These are phyloP conservation scores for Hoplias malabaricus DNA, from an alignment of 2,113 vertebrate genomes.

Conservation along the genomic window DNA sequence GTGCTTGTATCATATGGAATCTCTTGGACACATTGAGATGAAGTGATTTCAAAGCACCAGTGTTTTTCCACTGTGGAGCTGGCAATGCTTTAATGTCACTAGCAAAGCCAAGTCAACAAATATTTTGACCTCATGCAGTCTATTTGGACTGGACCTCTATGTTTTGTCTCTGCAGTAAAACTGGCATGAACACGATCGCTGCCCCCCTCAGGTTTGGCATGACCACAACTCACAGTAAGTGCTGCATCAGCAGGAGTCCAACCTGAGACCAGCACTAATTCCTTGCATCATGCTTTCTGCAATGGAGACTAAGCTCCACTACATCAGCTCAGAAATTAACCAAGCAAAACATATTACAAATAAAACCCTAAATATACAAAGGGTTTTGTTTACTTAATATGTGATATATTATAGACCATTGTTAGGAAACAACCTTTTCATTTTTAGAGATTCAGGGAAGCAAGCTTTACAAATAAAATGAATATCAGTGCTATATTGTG, in stretches of 20 bases:
- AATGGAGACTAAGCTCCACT: neutral
- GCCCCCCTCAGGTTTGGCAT: neutral
- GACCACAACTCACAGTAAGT: neutral
- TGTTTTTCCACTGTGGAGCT: neutral
- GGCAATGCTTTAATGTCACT: slow-evolving; percentile 17
- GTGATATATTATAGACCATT: too few species aligned
- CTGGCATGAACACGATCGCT: neutral
- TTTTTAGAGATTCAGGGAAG: too few species aligned
- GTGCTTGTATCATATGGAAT: too few species aligned
- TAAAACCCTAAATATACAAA: neutral
- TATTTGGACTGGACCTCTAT: neutral
- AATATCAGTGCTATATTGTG: too few species aligned
- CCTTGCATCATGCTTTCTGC: neutral
- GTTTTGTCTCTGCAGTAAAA: neutral
- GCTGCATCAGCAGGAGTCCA: neutral
- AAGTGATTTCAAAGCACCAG: neutral
- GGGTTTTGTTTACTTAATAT: too few species aligned
- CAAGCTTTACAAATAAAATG: too few species aligned
- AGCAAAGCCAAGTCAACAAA: neutral
- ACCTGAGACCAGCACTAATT: neutral
- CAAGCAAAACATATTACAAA: neutral
- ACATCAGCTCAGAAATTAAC: neutral
- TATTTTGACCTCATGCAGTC: neutral
- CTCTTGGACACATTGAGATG: too few species aligned
- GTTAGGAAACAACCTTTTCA: too few species aligned